A percentile compares a stretch with the other conserved stretches of the same genome.
Conservation (phyloP, 2,113 vertebrate genomes). For the Strix aluco region DNA sequence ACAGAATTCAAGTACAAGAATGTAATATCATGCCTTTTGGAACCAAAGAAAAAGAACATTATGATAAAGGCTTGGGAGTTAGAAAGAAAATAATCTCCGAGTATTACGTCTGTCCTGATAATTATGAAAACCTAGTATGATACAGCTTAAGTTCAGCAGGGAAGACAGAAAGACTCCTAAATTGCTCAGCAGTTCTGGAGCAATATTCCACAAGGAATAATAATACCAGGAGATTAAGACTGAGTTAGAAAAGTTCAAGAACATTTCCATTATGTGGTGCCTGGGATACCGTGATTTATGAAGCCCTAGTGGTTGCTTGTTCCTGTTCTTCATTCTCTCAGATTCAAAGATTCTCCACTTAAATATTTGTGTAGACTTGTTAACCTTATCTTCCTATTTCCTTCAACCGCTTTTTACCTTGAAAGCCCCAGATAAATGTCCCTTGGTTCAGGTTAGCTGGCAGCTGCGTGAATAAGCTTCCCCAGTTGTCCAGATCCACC, state of each 20-base stretch:
- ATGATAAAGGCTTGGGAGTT: not conserved
- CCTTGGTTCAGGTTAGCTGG: conserved; percentile 83
- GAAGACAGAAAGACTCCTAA: not conserved
- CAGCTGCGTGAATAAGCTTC: conserved; percentile 78
- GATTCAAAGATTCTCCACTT: not conserved
- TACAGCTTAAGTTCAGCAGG: not conserved
- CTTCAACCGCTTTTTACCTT: conserved; percentile 72
- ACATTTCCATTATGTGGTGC: not conserved
- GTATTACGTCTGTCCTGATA: not conserved
- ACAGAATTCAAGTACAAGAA: not conserved
- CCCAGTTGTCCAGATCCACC: conserved; percentile 86
- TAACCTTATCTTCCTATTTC: not conserved
- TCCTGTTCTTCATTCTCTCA: not conserved
- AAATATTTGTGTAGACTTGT: not conserved
- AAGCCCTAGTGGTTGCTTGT: not conserved
- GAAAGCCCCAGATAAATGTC: conserved; percentile 86
- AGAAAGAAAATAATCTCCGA: not conserved
- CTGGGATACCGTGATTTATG: not conserved
- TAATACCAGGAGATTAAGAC: not conserved
- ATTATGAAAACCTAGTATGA: not conserved
- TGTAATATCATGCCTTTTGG: not conserved
- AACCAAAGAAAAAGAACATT: not conserved
- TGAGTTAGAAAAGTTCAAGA: not conserved
- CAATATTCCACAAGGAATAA: not conserved
- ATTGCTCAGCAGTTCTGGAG: not conserved